phyloP scores from a whole-genome alignment of 2,113 vertebrate species.

The Pseudolaguvia tuberculata region DNA sequence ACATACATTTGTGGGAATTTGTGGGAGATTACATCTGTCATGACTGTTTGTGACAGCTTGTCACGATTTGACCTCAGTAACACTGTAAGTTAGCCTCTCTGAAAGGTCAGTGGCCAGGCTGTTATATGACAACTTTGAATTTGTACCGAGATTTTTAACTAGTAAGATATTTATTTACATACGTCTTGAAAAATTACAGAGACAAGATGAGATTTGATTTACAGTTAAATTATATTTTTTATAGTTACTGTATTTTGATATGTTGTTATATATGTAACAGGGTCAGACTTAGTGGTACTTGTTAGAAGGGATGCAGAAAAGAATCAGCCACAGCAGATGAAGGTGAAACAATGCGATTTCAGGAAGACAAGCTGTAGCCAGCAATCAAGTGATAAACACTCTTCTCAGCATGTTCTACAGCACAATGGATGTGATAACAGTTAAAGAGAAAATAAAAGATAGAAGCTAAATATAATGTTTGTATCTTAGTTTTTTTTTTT shows the following conservation, averaged over 20 bases:
- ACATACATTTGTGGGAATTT: slow-evolving; percentile 37
- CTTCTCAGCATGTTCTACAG: slow-evolving; percentile 42
- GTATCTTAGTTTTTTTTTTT: slow-evolving; percentile 54
- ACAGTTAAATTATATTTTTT: slow-evolving; percentile 70
- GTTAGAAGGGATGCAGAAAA: slow-evolving; percentile 64
- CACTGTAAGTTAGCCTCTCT: slow-evolving; percentile 29
- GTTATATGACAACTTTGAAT: slow-evolving; percentile 56
- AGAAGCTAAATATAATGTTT: slow-evolving; percentile 57
- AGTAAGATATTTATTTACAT: slow-evolving; percentile 75
- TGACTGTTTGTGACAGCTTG: slow-evolving; percentile 40
- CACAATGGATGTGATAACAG: slow-evolving; percentile 38
- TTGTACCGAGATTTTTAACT: slow-evolving; percentile 73
- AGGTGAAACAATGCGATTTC: slow-evolving; percentile 27
- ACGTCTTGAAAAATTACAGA: slow-evolving; percentile 66
- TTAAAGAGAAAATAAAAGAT: slow-evolving; percentile 37
- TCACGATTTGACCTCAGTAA: slow-evolving; percentile 47
- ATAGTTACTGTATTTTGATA: slow-evolving; percentile 73
- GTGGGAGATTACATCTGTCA: slow-evolving; percentile 28
- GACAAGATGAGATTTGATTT: slow-evolving; percentile 57
- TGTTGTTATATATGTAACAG: slow-evolving; percentile 56
- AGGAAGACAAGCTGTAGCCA: slow-evolving; percentile 38
- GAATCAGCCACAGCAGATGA: slow-evolving; percentile 27
- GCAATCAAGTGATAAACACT: slow-evolving; percentile 41
- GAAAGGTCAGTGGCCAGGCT: slow-evolving; percentile 21
- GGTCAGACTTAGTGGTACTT: slow-evolving; percentile 43